phyloP scores from a whole-genome alignment of 2,888 invertebrate genomes.

The Ormyrus rosae region DNA sequence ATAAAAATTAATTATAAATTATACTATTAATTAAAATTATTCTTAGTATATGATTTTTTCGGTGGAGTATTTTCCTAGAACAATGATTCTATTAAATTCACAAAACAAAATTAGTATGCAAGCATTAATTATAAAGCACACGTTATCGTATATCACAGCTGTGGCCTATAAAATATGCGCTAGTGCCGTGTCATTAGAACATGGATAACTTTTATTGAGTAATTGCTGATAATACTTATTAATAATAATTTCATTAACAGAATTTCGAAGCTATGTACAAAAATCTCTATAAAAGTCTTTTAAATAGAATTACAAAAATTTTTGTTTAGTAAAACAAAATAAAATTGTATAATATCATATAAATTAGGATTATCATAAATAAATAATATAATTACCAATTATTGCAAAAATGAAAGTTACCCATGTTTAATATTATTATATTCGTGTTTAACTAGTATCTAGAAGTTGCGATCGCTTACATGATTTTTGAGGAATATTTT shows the following conservation, averaged over 20 bases:
- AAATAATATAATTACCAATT: not conserved
- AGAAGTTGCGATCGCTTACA: constrained; percentile 24
- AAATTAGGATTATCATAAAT: not conserved
- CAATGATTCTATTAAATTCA: constrained; percentile 37
- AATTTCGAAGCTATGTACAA: not conserved
- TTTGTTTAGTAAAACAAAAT: not conserved
- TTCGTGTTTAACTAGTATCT: constrained; percentile 10
- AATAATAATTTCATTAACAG: too few relatives aligned
- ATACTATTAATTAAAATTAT: constrained; percentile 11
- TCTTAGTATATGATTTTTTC: constrained; percentile 9
- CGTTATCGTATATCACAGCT: constrained; percentile 57
- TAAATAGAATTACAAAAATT: not conserved
- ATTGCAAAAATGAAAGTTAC: constrained; percentile 22
- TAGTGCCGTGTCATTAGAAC: constrained; percentile 44
- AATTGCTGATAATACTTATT: too few relatives aligned
- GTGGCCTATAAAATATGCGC: constrained; percentile 53
- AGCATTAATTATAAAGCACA: constrained; percentile 53
- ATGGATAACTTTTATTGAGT: constrained; percentile 27
- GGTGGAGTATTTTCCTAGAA: not conserved
- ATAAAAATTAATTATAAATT: constrained; percentile 32
- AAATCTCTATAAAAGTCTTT: constrained; percentile 4
- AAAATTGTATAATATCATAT: not conserved
- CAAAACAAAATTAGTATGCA: constrained; percentile 44
- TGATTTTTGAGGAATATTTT: constrained; percentile 13
- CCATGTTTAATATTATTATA: constrained; percentile 2